Evolutionary conservation across 37 sponge, comb jelly and placozoan genomes (phyloP), one percentile per base, ranked within the genome.

Genomic region (Bolinopsis microptera): DNA sequence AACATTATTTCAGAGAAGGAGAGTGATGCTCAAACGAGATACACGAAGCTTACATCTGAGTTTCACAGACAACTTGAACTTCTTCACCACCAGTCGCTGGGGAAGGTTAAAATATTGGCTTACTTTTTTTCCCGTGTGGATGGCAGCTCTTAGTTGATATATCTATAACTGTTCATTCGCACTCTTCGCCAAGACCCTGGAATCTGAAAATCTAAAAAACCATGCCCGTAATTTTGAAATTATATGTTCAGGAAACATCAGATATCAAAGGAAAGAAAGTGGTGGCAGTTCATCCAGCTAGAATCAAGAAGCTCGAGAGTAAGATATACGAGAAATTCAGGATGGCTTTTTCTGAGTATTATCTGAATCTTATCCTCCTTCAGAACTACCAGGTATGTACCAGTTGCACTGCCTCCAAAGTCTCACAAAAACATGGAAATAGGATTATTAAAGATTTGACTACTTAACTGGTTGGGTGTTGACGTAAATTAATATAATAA

Each of bases 341-440:
- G 69, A 41, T 92, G 35, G 95, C 95, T 0, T 92, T 96, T 35
- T 95, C 94, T 31, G 98, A 97, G 76, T 95, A 94, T 77, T 97
- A 97, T 93, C 95, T 95, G 38, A 95, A 94, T 86, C 92, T 97
- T 37, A 90, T 94, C 13, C 92, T 97, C 23, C 95, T 97, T 31
- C 98, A 97, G 93, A 96, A 97, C 90, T 97, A 93, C 40, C 96
- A 95, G 41, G 96, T 95, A 16, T 28, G 92, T 83, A 35, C 21
- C 33, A 0, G 9, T 31, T 74, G n/a, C n/a, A 23, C 18, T 22
- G 22, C 69, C 69, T 23, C 69, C 69, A 23, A n/a, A n/a, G n/a
- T n/a, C n/a, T 68, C 22, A 68, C 69, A 23, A 68, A 18, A 68
- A 68, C 69, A 22, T 22, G 69, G 69, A 22, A 68, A 68, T 18